These are phyloP conservation scores for Nannoperca obscura DNA, from an alignment of 2,797 vertebrate species.

Conservation along the genomic window DNA sequence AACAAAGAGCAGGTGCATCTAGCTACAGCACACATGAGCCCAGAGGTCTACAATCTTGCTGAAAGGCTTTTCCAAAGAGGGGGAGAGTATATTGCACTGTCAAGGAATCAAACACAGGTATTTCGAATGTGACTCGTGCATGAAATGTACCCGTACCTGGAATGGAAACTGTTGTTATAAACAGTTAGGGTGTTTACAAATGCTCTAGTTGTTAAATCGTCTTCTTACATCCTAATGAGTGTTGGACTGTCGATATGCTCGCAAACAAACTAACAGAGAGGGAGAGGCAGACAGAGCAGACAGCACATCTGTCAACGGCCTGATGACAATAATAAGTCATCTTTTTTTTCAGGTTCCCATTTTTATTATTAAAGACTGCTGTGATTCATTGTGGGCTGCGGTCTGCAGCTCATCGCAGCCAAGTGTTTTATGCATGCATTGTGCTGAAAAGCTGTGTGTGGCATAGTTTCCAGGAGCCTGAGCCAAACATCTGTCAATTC, in stretches of 20 bases:
- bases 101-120: not conserved
- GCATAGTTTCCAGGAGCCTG: slow-evolving; percentile 41
- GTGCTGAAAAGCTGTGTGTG: slow-evolving; percentile 50
- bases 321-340: slow-evolving; percentile 50
- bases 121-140: not conserved
- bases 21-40: not conserved
- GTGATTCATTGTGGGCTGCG: slow-evolving; percentile 65
- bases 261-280: slow-evolving; percentile 21
- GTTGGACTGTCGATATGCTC: not conserved
- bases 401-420: slow-evolving; percentile 39
- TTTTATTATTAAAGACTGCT: slow-evolving; percentile 52
- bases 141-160: not conserved
- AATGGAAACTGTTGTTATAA: not conserved
- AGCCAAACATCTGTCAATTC: slow-evolving; percentile 77
- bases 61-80: not conserved
- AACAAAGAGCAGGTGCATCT: not conserved
- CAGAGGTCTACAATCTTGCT: not conserved
- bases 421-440: slow-evolving; percentile 48
- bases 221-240: not conserved
- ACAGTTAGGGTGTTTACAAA: slow-evolving; percentile 25
- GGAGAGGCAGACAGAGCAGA: slow-evolving; percentile 38
- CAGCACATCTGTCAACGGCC: slow-evolving; percentile 36
- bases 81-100: too few relatives aligned
- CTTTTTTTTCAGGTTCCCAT: slow-evolving; percentile 40
- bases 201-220: not conserved